Conservation (phyloP, 1,140 invertebrate species). For the Araneus ventricosus region DNA sequence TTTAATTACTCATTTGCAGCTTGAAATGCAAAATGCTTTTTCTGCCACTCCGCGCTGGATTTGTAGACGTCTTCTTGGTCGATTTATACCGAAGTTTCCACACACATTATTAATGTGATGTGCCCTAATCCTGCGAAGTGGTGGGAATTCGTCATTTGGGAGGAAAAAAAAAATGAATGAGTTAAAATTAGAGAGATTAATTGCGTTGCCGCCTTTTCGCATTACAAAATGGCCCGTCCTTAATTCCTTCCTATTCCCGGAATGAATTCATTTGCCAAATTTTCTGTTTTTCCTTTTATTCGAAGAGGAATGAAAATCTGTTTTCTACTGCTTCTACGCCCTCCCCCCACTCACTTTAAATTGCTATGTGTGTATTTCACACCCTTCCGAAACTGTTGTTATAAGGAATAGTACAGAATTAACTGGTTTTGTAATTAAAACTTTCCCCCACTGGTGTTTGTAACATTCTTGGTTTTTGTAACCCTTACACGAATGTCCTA, state of each 20-base stretch:
- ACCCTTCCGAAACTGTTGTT: background rate
- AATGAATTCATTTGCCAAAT: background rate
- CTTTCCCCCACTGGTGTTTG: background rate
- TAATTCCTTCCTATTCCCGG: constrained; percentile 3
- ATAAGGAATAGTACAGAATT: background rate
- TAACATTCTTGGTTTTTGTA: background rate
- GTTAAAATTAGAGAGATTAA: constrained; percentile 24
- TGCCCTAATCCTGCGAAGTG: constrained; percentile 40
- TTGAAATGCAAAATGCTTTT: too few species aligned
- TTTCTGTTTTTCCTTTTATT: background rate
- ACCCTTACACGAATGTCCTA: background rate
- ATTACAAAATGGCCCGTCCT: background rate
- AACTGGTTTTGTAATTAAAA: constrained; percentile 20
- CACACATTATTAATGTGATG: constrained; percentile 5
- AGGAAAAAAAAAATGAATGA: background rate
- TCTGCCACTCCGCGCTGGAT: background rate
- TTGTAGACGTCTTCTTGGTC: background rate
- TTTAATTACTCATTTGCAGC: too few species aligned
- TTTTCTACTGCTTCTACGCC: background rate
- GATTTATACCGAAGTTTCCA: background rate
- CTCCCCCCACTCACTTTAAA: too few species aligned
- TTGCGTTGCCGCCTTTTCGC: background rate
- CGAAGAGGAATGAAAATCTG: too few species aligned
- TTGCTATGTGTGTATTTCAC: background rate
- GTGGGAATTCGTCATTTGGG: background rate